Evolutionary conservation across 1,140 invertebrate species (phyloP).

Genomic region (Cotesia glomerata): DNA sequence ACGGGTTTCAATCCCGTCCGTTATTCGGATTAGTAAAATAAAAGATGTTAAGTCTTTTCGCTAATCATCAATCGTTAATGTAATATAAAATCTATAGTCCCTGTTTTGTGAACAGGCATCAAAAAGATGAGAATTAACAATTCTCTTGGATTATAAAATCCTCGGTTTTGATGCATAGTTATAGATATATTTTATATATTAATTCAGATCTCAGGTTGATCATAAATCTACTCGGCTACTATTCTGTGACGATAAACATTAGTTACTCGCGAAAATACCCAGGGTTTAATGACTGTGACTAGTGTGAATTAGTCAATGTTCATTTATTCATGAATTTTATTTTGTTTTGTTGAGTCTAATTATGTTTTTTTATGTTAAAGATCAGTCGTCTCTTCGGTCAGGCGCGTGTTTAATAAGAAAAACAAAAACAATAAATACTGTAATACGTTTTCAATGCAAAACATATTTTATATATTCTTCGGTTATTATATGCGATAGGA

Average conservation of each 20-base stretch:
- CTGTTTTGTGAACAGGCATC: no score
- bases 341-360: background rate
- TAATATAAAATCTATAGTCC: no score
- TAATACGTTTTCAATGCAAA: background rate
- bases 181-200: background rate
- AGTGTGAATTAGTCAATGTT: background rate
- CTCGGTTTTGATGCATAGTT: background rate
- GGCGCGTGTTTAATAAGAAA: no score
- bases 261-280: background rate
- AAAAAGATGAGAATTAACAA: no score
- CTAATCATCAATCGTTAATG: background rate
- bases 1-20: conserved; percentile 40
- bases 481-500: conserved; percentile 30
- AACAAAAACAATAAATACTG: no score
- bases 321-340: background rate
- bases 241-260: background rate
- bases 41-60: background rate
- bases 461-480: conserved; percentile 3
- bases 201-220: no score
- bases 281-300: background rate
- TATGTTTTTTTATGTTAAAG: background rate
- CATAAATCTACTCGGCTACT: background rate
- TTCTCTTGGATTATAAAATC: no score
- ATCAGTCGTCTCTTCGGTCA: background rate
- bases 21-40: background rate